A percentile compares a stretch with the other conserved stretches of the same genome.
phyloP scores from a whole-genome alignment of 2,888 invertebrate genomes.

The Leptothorax acervorum region DNA sequence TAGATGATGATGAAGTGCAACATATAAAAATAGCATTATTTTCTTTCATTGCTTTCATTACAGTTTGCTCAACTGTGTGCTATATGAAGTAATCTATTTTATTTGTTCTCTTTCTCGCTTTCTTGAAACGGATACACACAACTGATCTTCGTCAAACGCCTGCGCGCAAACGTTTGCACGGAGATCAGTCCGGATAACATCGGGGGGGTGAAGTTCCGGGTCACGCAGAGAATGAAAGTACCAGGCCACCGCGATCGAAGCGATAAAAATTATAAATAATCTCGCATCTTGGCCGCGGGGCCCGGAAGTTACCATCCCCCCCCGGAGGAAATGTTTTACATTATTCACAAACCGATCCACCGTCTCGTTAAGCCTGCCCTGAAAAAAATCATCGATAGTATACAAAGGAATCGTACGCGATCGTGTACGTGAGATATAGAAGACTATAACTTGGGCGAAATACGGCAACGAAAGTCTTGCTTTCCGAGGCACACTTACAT shows the following conservation, averaged over 20 bases:
- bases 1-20: slow-evolving; percentile 71
- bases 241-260: slow-evolving; percentile 47
- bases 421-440: slow-evolving; percentile 32
- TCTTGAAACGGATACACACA: slow-evolving; percentile 62
- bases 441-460: slow-evolving; percentile 39
- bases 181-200: slow-evolving; percentile 60
- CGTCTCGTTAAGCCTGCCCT: slow-evolving; percentile 51
- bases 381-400: slow-evolving; percentile 43
- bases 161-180: slow-evolving; percentile 51
- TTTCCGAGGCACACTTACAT: slow-evolving; percentile 50
- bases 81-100: slow-evolving; percentile 74
- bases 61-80: slow-evolving; percentile 73
- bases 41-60: slow-evolving; percentile 77
- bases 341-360: slow-evolving; percentile 58
- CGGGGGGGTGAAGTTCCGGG: slow-evolving; percentile 42
- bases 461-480: slow-evolving; percentile 41
- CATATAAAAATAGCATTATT: slow-evolving; percentile 77
- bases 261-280: slow-evolving; percentile 55
- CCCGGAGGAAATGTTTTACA: slow-evolving; percentile 28
- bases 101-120: slow-evolving; percentile 50
- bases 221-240: slow-evolving; percentile 50
- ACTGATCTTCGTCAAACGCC: slow-evolving; percentile 59
- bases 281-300: slow-evolving; percentile 50
- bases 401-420: slow-evolving; percentile 40
- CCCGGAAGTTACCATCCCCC: slow-evolving; percentile 40